These are phyloP conservation scores for Ips typographus DNA, from an alignment of 1,140 invertebrate genomes.

Conservation along the genomic window DNA sequence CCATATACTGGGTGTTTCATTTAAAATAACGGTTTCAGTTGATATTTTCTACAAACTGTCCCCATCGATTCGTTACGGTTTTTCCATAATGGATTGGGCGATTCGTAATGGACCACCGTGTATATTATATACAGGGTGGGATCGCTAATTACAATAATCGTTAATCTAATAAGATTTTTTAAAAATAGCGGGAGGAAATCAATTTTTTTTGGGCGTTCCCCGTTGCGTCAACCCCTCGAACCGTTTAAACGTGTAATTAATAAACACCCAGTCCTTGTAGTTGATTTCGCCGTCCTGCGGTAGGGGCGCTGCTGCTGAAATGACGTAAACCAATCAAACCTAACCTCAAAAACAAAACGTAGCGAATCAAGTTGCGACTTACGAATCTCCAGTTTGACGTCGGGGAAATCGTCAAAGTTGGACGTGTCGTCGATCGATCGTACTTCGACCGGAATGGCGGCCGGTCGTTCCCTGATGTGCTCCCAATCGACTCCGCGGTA, in stretches of 20 bases:
- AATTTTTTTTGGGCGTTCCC: conserved; percentile 77
- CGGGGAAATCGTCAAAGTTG: conserved; percentile 99
- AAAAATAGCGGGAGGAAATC: conserved; percentile 34
- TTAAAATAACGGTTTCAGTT: too few species aligned
- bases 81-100: too few species aligned
- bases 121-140: too few species aligned
- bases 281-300: conserved; percentile 81
- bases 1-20: too few species aligned
- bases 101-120: too few species aligned
- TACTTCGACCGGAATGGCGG: conserved; percentile 95
- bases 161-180: too few species aligned
- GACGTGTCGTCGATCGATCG: conserved; percentile 96
- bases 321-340: not conserved
- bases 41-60: too few species aligned
- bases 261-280: conserved; percentile 99
- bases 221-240: conserved; percentile 95
- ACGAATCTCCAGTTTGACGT: conserved; percentile 98
- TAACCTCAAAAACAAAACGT: not conserved
- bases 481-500: conserved; percentile 95
- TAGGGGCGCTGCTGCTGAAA: conserved; percentile 75
- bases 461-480: conserved; percentile 93
- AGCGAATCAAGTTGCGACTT: conserved; percentile 56
- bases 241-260: conserved; percentile 99
- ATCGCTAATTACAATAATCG: too few species aligned
- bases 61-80: too few species aligned